Conservation (phyloP, 2,888 invertebrate genomes). For the Ophion obscuratus region DNA sequence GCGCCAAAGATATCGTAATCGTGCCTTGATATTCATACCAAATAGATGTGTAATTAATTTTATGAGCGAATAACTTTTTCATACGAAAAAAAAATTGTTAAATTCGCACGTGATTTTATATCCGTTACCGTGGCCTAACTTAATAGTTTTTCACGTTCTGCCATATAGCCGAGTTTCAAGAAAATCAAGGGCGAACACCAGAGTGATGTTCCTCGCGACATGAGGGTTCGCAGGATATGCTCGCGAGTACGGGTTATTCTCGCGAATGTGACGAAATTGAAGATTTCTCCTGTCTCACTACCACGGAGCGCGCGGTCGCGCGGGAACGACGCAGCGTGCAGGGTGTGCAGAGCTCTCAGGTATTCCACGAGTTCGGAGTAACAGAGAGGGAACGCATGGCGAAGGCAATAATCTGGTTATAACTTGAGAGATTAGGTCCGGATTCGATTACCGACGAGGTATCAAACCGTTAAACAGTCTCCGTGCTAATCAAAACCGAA, state of each 20-base stretch:
- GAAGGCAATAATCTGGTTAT: conserved; percentile 84
- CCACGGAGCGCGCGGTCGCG: neutral
- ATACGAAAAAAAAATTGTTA: too few species aligned
- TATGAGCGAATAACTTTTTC: too few species aligned
- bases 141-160: too few species aligned
- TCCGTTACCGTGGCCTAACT: too few species aligned
- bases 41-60: too few species aligned
- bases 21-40: too few species aligned
- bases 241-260: conserved; percentile 60
- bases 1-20: too few species aligned
- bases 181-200: neutral
- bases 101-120: too few species aligned
- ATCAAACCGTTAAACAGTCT: conserved; percentile 85
- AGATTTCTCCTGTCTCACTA: conserved; percentile 55
- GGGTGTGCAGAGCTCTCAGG: conserved; percentile 41
- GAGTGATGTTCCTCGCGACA: neutral
- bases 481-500: conserved; percentile 85
- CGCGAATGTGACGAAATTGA: conserved; percentile 65
- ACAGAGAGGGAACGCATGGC: conserved; percentile 80
- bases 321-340: conserved; percentile 47
- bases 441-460: conserved; percentile 85
- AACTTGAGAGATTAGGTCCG: conserved; percentile 85
- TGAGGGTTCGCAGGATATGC: conserved; percentile 45
- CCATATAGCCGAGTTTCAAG: neutral
- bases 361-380: conserved; percentile 59